Evolutionary conservation across 1,140 invertebrate genomes (phyloP), one percentile per base, ranked within the genome.

Genomic region (Aphidius gifuensis): DNA sequence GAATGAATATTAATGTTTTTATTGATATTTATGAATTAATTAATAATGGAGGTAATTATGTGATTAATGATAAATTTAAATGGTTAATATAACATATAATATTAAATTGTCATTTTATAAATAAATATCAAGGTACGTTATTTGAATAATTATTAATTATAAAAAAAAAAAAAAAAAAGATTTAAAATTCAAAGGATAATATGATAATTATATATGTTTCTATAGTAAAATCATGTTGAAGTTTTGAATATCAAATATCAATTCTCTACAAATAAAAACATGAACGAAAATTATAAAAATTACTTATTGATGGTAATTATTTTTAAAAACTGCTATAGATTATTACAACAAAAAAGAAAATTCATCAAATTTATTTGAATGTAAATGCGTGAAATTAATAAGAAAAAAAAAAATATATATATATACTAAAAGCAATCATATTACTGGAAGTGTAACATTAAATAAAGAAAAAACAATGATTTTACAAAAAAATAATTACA

Each of bases 301-400:
- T 16, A 16, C 16, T 16, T 16, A 16, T 16, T 16, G 16, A 16
- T 16, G 16, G 16, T 16, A 16, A 16, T 16, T 16, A 16, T 16
- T 16, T 16, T 16, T 16, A 16, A 16, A 16, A 16, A 16, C 16
- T 16, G 16, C 16, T 0, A 16, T 16, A 16, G 16, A 16, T 16
- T 16, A 16, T 16, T 16, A 16, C 16, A 16, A 16, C 0, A 16
- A 16, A 16, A 16, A 32, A 32, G 2, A 1, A 32, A 32, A 32
- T 68, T 74, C 71, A 74, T 72, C 75, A 78, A 76, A 58, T 63
- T 74, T 71, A 78, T 76, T 74, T 74, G 73, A 71, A 77, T 77
- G 71, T 58, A 58, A 58, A 72, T 65, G 73, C 74, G 72, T 76
- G 74, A 71, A 71, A 72, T 66, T 77, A 74, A 73, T 74, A 77